Conservation (phyloP, 2,888 invertebrate genomes). For the Polyploca ridens region DNA sequence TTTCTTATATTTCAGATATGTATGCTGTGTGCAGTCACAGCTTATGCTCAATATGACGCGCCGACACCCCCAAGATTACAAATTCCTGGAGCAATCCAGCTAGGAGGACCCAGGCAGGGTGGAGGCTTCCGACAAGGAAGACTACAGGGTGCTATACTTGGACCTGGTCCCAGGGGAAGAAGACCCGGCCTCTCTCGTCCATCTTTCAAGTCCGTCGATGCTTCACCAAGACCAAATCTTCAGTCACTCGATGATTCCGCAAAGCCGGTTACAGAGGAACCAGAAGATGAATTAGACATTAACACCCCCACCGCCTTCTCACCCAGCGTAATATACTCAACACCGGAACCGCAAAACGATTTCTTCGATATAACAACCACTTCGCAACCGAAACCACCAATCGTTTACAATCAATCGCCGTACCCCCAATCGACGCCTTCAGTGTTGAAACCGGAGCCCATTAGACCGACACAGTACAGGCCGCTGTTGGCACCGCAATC, state of each 20-base stretch:
- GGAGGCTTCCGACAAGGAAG: constrained; percentile 75
- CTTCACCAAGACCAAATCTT: constrained; percentile 70
- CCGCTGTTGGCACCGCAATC: constrained; percentile 69
- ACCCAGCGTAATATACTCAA: constrained; percentile 64
- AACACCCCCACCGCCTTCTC: constrained; percentile 81
- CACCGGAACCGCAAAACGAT: constrained; percentile 77
- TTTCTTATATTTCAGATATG: constrained; percentile 70
- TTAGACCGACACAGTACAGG: constrained; percentile 76
- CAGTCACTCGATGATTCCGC: constrained; percentile 81
- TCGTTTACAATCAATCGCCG: constrained; percentile 70
- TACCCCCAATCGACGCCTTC: constrained; percentile 74
- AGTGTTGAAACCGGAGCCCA: constrained; percentile 66
- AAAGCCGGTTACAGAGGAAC: constrained; percentile 88
- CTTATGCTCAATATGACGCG: constrained; percentile 78
- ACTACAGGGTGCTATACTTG: constrained; percentile 58
- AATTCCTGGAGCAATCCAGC: constrained; percentile 86
- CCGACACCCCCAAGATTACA: constrained; percentile 87
- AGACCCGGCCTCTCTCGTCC: constrained; percentile 74
- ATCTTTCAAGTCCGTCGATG: constrained; percentile 77
- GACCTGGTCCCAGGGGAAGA: constrained; percentile 62
- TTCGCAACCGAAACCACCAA: constrained; percentile 76
- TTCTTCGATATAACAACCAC: constrained; percentile 75
- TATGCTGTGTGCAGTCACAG: constrained; percentile 80
- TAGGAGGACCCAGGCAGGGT: constrained; percentile 67
- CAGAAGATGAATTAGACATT: constrained; percentile 85